Percentiles rank a stretch among this genome's conserved stretches.
Evolutionary conservation across 2,113 vertebrate genomes (phyloP).

Genomic region (Anser brachyrhynchus): DNA sequence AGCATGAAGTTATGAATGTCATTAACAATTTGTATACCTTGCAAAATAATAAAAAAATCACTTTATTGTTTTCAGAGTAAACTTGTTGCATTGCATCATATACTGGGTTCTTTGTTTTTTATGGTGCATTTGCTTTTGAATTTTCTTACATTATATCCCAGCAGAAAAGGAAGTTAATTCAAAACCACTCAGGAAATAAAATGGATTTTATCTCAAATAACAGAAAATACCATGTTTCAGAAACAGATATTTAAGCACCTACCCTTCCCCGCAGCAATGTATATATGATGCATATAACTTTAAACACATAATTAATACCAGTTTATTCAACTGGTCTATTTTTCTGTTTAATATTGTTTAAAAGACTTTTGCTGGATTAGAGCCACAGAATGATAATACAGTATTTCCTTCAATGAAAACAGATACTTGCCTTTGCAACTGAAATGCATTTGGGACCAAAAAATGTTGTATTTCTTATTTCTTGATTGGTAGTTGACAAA

Average conservation of each 20-base stretch:
- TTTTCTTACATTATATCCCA: not conserved
- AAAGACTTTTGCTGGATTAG: not conserved
- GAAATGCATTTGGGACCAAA: not conserved
- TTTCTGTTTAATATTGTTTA: not conserved
- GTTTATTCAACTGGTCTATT: not conserved
- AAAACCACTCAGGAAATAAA: not conserved
- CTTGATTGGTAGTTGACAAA: not conserved
- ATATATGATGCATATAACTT: not conserved
- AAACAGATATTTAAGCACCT: not conserved
- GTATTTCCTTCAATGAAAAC: not conserved
- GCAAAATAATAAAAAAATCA: not conserved
- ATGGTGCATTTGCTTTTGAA: not conserved
- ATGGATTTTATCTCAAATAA: not conserved
- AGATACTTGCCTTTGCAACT: not conserved
- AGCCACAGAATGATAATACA: not conserved
- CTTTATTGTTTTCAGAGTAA: not conserved
- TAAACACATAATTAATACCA: not conserved
- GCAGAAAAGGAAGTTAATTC: not conserved
- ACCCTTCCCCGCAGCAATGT: not conserved
- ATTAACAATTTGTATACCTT: slow-evolving; percentile 9
- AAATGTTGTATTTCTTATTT: not conserved
- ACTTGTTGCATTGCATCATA: not conserved
- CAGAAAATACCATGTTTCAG: not conserved
- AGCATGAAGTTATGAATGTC: slow-evolving; percentile 24
- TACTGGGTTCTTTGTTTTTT: not conserved